A percentile compares a stretch with the other conserved stretches of the same genome.
Evolutionary conservation across 2,113 vertebrate genomes (phyloP).

Genomic region (Mungos mungo): DNA sequence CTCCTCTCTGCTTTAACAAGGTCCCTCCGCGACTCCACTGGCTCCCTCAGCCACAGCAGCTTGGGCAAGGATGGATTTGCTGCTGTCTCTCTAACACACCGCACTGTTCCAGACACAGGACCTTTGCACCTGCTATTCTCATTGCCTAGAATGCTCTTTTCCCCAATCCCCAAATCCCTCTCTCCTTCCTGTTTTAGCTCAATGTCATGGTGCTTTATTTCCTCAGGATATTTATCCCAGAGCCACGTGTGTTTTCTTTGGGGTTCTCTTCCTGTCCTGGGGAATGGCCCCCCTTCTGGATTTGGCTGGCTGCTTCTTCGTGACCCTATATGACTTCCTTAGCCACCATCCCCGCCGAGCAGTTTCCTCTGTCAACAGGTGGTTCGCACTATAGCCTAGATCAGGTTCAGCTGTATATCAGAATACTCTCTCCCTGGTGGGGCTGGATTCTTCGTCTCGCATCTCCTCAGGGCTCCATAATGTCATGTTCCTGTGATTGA

Average conservation of each 20-base stretch:
- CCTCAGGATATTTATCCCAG: neutral
- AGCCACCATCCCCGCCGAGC: neutral
- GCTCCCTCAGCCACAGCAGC: neutral
- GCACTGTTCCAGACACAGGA: neutral
- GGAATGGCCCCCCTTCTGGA: neutral
- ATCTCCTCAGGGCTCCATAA: neutral
- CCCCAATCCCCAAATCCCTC: neutral
- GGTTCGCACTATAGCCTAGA: neutral
- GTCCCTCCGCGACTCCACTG: neutral
- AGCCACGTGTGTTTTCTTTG: neutral
- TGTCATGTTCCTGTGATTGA: neutral
- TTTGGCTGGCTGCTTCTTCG: neutral
- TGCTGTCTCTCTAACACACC: neutral
- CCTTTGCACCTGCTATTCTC: neutral
- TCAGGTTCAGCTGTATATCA: neutral
- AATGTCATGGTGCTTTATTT: neutral
- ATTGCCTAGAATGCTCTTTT: neutral
- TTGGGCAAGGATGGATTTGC: neutral
- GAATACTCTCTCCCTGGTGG: too few species aligned
- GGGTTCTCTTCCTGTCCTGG: neutral
- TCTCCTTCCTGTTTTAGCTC: neutral
- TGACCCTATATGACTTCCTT: neutral
- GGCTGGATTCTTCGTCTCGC: neutral
- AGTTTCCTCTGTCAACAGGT: neutral
- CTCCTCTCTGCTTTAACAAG: neutral